phyloP scores from a whole-genome alignment of 2,797 vertebrate genomes.

The Sternotherus odoratus region DNA sequence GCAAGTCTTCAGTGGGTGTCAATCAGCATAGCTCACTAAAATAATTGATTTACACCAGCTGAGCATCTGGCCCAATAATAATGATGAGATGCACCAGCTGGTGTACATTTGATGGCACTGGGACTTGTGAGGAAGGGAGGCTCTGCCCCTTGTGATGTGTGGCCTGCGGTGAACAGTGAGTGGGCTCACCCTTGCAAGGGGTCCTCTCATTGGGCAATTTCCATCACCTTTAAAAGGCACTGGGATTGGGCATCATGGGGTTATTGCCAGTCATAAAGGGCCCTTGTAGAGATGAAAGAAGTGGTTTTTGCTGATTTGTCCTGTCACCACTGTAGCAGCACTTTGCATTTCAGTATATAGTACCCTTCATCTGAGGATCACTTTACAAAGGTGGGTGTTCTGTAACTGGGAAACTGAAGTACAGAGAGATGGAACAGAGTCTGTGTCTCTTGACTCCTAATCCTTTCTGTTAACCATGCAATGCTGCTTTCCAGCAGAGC shows the following conservation, averaged over 20 bases:
- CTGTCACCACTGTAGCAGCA: background rate
- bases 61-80: background rate
- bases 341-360: fast-evolving
- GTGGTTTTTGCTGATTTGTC: background rate
- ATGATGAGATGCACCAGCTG: background rate
- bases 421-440: background rate
- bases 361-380: fast-evolving
- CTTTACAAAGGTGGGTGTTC: fast-evolving
- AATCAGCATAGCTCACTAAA: background rate
- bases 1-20: background rate
- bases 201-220: background rate
- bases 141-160: background rate
- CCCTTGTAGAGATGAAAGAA: fast-evolving
- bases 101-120: background rate
- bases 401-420: background rate
- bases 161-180: background rate
- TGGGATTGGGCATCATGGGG: background rate
- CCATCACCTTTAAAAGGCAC: background rate
- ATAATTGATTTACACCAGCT: background rate
- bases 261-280: background rate
- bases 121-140: background rate
- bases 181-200: fast-evolving
- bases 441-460: background rate
- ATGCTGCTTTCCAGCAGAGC: fast-evolving
- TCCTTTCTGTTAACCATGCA: background rate